Percentiles rank a stretch among this genome's conserved stretches.
Evolutionary conservation across 1,140 invertebrate species (phyloP).

Genomic region (Heliothis virescens): DNA sequence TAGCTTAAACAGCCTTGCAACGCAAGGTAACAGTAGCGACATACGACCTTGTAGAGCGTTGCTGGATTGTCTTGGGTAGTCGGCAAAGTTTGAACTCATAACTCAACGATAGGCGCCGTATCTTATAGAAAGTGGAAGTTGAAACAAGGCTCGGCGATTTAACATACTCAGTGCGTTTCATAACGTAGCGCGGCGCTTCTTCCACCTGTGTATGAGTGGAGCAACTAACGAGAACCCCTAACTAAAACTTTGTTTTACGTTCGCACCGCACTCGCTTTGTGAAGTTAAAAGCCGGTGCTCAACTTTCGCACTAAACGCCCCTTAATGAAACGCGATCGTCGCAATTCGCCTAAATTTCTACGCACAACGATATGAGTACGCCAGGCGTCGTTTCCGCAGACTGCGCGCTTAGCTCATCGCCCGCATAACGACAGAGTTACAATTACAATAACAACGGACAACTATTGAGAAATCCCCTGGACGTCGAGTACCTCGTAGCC

Average conservation of each 20-base stretch:
- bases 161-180: conserved; percentile 65
- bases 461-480: conserved; percentile 72
- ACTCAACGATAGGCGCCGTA: conserved; percentile 24
- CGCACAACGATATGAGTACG: conserved; percentile 77
- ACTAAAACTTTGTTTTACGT: conserved; percentile 76
- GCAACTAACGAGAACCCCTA: conserved; percentile 79
- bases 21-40: no score
- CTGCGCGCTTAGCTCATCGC: conserved; percentile 62
- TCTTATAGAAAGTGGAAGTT: conserved; percentile 37
- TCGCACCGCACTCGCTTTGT: conserved; percentile 72
- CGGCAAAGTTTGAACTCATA: conserved; percentile 17
- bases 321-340: conserved; percentile 81
- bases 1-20: no score
- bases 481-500: conserved; percentile 61
- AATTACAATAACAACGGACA: conserved; percentile 83
- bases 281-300: conserved; percentile 74
- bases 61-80: conserved; percentile 3
- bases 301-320: conserved; percentile 75
- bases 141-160: conserved; percentile 55
- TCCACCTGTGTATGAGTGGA: conserved; percentile 69
- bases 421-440: conserved; percentile 76
- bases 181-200: conserved; percentile 41
- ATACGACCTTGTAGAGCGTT: background rate
- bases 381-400: conserved; percentile 66
- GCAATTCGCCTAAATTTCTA: conserved; percentile 81